These are phyloP conservation scores for Caretta caretta DNA, from an alignment of 2,113 vertebrate species.

Conservation along the genomic window DNA sequence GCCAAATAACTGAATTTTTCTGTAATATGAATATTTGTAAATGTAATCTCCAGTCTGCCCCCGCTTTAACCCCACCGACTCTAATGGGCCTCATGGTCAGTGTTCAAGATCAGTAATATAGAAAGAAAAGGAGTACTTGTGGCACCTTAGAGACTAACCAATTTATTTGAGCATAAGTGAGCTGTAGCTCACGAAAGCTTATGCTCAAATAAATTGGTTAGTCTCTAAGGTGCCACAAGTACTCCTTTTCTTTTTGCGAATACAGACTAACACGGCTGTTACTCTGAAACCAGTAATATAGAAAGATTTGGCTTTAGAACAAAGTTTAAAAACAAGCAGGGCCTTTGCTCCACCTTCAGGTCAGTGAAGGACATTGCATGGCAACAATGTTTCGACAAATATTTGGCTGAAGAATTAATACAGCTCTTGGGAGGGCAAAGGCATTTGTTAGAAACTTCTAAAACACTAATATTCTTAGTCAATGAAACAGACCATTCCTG, in stretches of 20 bases:
- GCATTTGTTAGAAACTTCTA: fast-evolving
- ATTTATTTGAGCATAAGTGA: no score
- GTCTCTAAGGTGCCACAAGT: no score
- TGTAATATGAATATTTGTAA: fast-evolving
- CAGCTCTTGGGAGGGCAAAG: fast-evolving
- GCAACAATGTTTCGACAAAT: fast-evolving
- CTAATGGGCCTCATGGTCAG: fast-evolving
- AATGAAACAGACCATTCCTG: not conserved
- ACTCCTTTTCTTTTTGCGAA: no score
- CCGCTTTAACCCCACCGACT: fast-evolving
- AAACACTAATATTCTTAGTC: fast-evolving
- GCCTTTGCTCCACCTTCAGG: slow-evolving; percentile 65
- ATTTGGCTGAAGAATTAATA: fast-evolving
- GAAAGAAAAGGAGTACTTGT: not conserved
- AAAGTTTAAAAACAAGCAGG: not conserved
- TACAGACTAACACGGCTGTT: no score
- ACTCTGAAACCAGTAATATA: fast-evolving
- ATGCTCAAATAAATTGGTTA: no score
- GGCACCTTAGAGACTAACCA: no score
- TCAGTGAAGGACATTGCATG: slow-evolving; percentile 17
- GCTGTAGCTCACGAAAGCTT: no score
- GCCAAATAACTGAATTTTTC: not conserved
- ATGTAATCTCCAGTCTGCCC: not conserved
- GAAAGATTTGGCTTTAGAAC: not conserved
- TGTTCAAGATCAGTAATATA: fast-evolving